phyloP scores from a whole-genome alignment of 2,888 invertebrate species.

The Agriopis aurantiaria region DNA sequence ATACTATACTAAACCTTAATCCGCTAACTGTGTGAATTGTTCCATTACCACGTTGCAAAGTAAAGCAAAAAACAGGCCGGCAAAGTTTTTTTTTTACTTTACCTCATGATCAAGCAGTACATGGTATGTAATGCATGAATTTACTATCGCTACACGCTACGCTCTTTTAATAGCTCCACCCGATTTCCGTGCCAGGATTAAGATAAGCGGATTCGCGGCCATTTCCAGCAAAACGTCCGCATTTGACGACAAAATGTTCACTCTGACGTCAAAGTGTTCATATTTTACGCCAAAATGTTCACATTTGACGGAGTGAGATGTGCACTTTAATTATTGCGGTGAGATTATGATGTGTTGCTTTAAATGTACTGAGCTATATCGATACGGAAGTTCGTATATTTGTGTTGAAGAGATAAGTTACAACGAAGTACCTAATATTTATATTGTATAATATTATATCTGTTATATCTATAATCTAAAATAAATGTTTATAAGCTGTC shows the following conservation, averaged over 20 bases:
- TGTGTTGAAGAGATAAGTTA: not conserved
- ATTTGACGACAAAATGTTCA: constrained; percentile 55
- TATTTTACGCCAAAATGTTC: constrained; percentile 57
- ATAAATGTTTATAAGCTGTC: too few relatives aligned
- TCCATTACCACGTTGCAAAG: too few relatives aligned
- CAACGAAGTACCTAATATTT: too few relatives aligned
- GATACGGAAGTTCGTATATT: not conserved
- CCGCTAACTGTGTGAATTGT: too few relatives aligned
- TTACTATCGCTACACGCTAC: constrained; percentile 3
- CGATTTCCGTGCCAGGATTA: constrained; percentile 70
- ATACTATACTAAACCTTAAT: too few relatives aligned
- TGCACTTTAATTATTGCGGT: constrained; percentile 42
- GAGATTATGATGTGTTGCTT: constrained; percentile 35
- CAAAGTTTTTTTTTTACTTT: too few relatives aligned
- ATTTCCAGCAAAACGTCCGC: constrained; percentile 74
- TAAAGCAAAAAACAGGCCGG: too few relatives aligned
- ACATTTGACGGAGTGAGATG: constrained; percentile 59
- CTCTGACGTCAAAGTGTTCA: constrained; percentile 30
- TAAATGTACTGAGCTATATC: not conserved
- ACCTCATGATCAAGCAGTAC: too few relatives aligned
- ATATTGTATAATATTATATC: too few relatives aligned
- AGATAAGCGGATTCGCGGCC: constrained; percentile 82
- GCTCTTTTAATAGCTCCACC: constrained; percentile 51
- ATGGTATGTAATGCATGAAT: too few relatives aligned
- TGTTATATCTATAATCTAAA: too few relatives aligned